Evolutionary conservation across 53 echinoderm and acorn worm genomes (phyloP).

Genomic region (Arbacia lixula): DNA sequence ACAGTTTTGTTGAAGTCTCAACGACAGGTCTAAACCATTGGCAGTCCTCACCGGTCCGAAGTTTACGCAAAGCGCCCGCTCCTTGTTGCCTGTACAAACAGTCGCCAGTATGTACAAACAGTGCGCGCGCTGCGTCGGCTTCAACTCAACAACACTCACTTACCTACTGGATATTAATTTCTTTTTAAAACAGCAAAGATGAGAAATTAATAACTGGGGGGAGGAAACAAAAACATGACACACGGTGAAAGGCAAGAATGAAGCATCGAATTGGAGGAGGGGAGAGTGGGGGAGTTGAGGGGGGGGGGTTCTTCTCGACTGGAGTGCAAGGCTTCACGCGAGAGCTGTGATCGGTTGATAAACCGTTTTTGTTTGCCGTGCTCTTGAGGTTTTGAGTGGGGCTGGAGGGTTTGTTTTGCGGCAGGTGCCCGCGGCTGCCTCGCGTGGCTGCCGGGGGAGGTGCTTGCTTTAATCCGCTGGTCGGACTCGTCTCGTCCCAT

Average conservation of each 20-base stretch:
- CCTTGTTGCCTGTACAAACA: conserved; percentile 44
- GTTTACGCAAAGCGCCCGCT: conserved; percentile 11
- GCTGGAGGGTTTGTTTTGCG: conserved; percentile 20
- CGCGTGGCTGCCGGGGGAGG: not conserved
- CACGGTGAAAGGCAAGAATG: no score
- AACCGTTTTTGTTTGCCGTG: conserved; percentile 12
- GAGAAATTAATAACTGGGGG: conserved; percentile 25
- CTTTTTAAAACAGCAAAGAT: conserved; percentile 40
- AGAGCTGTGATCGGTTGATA: not conserved
- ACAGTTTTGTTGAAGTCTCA: no score
- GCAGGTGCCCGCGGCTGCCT: conserved; percentile 8
- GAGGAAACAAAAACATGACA: no score
- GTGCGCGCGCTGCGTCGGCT: no score
- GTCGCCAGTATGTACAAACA: no score
- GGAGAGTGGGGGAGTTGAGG: not conserved
- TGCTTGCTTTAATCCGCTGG: no score
- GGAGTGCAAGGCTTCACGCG: not conserved
- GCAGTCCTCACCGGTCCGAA: no score
- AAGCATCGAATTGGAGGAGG: no score
- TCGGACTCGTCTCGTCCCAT: no score
- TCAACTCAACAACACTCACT: conserved; percentile 28
- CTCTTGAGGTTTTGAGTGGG: conserved; percentile 17
- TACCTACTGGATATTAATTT: conserved; percentile 36
- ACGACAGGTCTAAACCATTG: no score
- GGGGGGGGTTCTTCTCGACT: not conserved